A percentile compares a stretch with the other conserved stretches of the same genome.
Conservation (phyloP, 2,888 invertebrate genomes). For the Phortica magna region DNA sequence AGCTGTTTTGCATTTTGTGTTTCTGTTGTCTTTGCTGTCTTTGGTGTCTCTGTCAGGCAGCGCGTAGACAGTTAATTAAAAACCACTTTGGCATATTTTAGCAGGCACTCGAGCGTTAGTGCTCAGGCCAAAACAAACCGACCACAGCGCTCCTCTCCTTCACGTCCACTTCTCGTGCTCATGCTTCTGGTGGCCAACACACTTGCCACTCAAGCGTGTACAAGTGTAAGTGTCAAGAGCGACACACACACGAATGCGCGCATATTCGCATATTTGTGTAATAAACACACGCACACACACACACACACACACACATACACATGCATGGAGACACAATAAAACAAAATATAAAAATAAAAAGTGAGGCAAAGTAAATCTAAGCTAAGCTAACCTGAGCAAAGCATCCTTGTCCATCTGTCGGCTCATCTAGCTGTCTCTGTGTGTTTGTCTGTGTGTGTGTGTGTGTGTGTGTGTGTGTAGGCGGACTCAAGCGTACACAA, state of each 20-base stretch:
- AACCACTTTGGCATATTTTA: conserved; percentile 29
- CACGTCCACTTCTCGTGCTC: neutral
- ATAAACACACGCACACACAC: neutral
- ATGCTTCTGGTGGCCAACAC: neutral
- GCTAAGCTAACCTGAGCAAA: neutral
- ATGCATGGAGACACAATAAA: too few relatives aligned
- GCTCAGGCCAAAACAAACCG: neutral
- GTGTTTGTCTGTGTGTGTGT: neutral
- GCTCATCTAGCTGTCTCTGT: too few relatives aligned
- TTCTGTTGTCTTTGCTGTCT: neutral
- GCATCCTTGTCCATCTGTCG: neutral
- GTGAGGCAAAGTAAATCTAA: neutral
- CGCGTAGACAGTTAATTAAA: conserved; percentile 31
- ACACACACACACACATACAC: too few relatives aligned
- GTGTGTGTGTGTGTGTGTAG: neutral
- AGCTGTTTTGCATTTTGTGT: neutral
- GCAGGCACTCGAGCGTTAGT: conserved; percentile 13
- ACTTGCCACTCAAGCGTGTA: neutral
- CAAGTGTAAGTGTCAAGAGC: neutral
- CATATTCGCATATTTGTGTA: neutral
- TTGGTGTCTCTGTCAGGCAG: neutral
- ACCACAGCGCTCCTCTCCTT: neutral
- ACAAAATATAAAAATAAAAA: neutral
- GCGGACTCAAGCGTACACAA: neutral
- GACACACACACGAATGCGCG: neutral